A percentile compares a stretch with the other conserved stretches of the same genome.
Conservation (phyloP, 2,113 vertebrate species). For the Oryzias celebensis region DNA sequence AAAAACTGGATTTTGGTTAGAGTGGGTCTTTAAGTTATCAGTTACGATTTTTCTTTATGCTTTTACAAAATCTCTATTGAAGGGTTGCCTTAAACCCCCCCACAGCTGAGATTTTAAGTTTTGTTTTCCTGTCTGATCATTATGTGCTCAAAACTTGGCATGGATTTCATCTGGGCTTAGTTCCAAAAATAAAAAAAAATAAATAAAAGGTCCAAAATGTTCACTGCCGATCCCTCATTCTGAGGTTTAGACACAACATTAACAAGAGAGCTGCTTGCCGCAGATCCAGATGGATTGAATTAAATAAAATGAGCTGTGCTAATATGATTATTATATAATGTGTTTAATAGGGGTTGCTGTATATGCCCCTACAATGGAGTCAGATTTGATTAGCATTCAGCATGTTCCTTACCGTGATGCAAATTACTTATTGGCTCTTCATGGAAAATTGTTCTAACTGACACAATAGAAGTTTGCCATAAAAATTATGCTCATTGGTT, state of each 20-base stretch:
- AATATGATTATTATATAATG: constrained; percentile 60
- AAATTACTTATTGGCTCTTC: constrained; percentile 43
- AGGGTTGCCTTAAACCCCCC: constrained; percentile 35
- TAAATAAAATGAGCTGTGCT: constrained; percentile 54
- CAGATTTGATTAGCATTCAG: constrained; percentile 45
- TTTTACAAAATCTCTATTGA: constrained; percentile 41
- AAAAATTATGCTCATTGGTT: constrained; percentile 47
- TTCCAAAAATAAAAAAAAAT: constrained; percentile 47
- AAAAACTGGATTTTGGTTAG: constrained; percentile 34
- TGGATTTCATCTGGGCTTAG: constrained; percentile 50
- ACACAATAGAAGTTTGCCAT: constrained; percentile 47
- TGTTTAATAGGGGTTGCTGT: constrained; percentile 44
- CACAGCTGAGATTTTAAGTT: constrained; percentile 50
- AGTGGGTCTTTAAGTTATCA: constrained; percentile 32
- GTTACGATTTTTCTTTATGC: constrained; percentile 38
- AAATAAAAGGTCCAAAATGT: constrained; percentile 42
- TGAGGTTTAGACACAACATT: constrained; percentile 60
- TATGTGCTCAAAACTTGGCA: constrained; percentile 61
- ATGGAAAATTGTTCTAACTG: constrained; percentile 49
- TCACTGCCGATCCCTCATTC: constrained; percentile 56
- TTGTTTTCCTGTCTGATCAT: constrained; percentile 57
- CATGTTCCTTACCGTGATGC: constrained; percentile 35
- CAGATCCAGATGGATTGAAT: constrained; percentile 58
- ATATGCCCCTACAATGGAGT: constrained; percentile 21
- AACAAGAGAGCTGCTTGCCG: constrained; percentile 47